Evolutionary conservation across 1,140 invertebrate genomes (phyloP), one percentile per base, ranked within the genome.

Genomic region (Agrypnia vestita): DNA sequence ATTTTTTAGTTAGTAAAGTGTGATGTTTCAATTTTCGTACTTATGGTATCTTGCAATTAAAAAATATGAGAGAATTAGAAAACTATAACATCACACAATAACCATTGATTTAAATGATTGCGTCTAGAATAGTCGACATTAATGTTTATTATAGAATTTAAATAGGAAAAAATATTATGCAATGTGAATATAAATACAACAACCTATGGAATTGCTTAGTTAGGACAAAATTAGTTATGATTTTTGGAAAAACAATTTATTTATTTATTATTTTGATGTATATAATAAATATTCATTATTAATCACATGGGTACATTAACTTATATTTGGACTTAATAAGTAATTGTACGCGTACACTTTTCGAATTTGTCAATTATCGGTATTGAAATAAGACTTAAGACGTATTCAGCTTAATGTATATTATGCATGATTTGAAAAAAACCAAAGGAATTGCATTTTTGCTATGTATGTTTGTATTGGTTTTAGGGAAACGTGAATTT

Each of bases 171-270:
- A 7, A 13, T 69, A 72, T 72, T 47, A 72, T 21, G 49, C 49
- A 72, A 72, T 51, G 49, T 72, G 25, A 35, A 72, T 15, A 72
- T 72, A 53, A 46, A 47, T 47, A 17, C 13, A n/a, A 35, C 46
- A 51, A 72, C 15, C 15, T 69, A 51, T 47, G 69, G 69, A 72
- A 72, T 72, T 72, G 69, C 69, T 51, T 72, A 72, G 69, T 72
- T 72, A 72, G 69, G 43, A 35, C 25, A 35, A 35, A 35, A 35
- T 35, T 35, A 35, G 1, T 35, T 35, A 35, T 35, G 25, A 35
- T 35, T 35, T 35, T 35, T 6, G 46, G 15, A 35, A 69, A 11
- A 72, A 72, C n/a, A 64, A 19, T 11, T 25, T 35, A 35, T 25
- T 35, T 8, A 35, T 35, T 64, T 11, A 13, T 64, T 43, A 35